phyloP scores from a whole-genome alignment of 2,888 invertebrate species.

The Zaprionus obscuricornis region DNA sequence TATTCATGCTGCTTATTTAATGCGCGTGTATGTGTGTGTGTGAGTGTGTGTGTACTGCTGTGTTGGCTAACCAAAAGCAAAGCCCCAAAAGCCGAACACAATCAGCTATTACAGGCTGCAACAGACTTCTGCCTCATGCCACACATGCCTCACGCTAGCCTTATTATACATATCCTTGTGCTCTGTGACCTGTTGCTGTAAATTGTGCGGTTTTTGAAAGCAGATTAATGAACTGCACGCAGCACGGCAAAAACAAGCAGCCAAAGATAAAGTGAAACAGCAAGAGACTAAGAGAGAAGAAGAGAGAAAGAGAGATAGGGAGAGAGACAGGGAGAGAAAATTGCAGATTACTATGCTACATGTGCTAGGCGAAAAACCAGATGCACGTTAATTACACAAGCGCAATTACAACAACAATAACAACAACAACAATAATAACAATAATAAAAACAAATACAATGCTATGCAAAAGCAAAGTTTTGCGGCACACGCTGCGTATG shows the following conservation, averaged over 20 bases:
- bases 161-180: too few relatives aligned
- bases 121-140: neutral
- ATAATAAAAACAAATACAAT: neutral
- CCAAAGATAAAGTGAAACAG: neutral
- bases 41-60: conserved; percentile 1
- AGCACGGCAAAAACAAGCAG: neutral
- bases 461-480: neutral
- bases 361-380: neutral
- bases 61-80: conserved; percentile 1
- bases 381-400: conserved; percentile 1
- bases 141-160: too few relatives aligned
- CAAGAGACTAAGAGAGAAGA: too few relatives aligned
- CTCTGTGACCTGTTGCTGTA: conserved; percentile 36
- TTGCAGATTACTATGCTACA: too few relatives aligned
- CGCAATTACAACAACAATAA: too few relatives aligned
- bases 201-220: conserved; percentile 43
- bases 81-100: neutral
- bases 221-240: conserved; percentile 32
- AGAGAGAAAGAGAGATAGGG: too few relatives aligned
- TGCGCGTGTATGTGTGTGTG: conserved; percentile 5
- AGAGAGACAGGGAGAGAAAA: too few relatives aligned
- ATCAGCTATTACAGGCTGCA: neutral
- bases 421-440: too few relatives aligned
- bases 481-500: conserved; percentile 24
- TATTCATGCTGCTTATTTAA: conserved; percentile 12